phyloP scores from a whole-genome alignment of 2,888 invertebrate species.

The Habroteleia sp. region DNA sequence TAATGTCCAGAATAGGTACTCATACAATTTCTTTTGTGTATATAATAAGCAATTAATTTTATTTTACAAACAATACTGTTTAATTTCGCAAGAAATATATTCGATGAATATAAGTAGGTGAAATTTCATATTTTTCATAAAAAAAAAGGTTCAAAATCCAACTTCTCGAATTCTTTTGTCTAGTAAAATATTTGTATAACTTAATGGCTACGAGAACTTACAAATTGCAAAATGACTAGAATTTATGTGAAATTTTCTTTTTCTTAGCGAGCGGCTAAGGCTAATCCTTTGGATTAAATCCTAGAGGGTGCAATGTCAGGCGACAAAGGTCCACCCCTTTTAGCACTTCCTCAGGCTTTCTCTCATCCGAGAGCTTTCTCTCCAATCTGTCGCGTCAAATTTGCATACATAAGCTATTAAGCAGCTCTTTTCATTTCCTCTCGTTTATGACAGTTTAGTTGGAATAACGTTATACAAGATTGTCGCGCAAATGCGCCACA shows the following conservation, averaged over 20 bases:
- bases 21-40: too few species aligned
- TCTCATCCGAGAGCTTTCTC: conserved; percentile 72
- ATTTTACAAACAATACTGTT: too few species aligned
- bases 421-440: conserved; percentile 82
- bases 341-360: conserved; percentile 68
- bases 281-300: conserved; percentile 65
- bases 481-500: conserved; percentile 74
- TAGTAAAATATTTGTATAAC: too few species aligned
- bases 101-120: too few species aligned
- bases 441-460: conserved; percentile 81
- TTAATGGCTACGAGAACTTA: too few species aligned
- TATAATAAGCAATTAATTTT: too few species aligned
- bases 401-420: conserved; percentile 81
- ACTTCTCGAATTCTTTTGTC: too few species aligned
- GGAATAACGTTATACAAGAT: conserved; percentile 80
- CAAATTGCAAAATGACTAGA: too few species aligned
- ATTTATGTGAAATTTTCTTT: conserved; percentile 25
- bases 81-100: too few species aligned
- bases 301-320: conserved; percentile 64
- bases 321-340: conserved; percentile 68
- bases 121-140: too few species aligned
- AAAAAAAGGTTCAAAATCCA: too few species aligned
- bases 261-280: conserved; percentile 42
- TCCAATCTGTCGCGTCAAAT: conserved; percentile 78
- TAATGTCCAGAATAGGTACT: too few species aligned